Percentiles rank a stretch among this genome's conserved stretches.
Evolutionary conservation across 1,140 invertebrate species (phyloP).

Genomic region (Anastatus disparis): DNA sequence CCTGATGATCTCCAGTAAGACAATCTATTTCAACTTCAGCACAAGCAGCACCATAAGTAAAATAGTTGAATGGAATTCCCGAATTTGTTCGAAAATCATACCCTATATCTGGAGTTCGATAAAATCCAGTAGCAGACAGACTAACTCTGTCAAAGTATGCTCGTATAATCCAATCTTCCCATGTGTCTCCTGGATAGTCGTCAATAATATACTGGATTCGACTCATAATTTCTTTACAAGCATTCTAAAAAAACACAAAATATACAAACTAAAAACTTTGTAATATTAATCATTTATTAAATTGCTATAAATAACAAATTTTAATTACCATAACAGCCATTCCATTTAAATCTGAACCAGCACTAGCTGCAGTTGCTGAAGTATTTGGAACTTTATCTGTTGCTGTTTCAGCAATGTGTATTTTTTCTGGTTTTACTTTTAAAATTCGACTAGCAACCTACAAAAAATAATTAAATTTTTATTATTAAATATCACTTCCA

Average conservation of each 20-base stretch:
- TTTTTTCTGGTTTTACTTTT: constrained; percentile 78
- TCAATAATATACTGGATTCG: constrained; percentile 81
- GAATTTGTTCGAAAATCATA: constrained; percentile 78
- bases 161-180: constrained; percentile 84
- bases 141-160: constrained; percentile 85
- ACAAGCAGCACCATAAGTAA: constrained; percentile 80
- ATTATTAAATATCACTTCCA: no score
- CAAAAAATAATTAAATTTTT: no score
- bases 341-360: constrained; percentile 92
- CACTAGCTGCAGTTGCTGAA: constrained; percentile 90
- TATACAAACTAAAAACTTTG: no score
- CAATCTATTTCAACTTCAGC: constrained; percentile 88
- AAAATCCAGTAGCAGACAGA: constrained; percentile 87
- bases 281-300: neutral
- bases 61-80: constrained; percentile 83
- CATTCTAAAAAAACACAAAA: constrained; percentile 69
- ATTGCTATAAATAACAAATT: no score
- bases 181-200: constrained; percentile 79
- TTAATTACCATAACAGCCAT: constrained; percentile 85
- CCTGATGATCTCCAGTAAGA: constrained; percentile 85
- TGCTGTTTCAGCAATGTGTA: constrained; percentile 88
- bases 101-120: constrained; percentile 80
- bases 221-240: constrained; percentile 81
- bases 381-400: constrained; percentile 97
- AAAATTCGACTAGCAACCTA: constrained; percentile 79